Evolutionary conservation across 1,140 invertebrate genomes (phyloP), one percentile per base, ranked within the genome.

Genomic region (Andricus grossulariae): DNA sequence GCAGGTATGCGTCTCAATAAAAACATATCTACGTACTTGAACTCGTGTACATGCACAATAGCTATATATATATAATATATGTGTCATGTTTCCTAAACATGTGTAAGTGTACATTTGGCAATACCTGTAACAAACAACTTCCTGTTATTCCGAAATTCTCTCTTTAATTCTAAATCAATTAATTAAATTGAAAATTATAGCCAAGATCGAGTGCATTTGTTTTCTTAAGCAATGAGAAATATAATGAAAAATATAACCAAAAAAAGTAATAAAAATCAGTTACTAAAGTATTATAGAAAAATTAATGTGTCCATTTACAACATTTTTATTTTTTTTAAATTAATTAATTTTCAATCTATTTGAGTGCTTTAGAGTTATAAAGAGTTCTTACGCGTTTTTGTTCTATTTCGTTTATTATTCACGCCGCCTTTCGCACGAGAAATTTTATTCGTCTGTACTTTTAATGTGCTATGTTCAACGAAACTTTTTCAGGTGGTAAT

Each of bases 41-140:
- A 77, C 82, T 82, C 66, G 74, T 83, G 70, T 84, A 84, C 78
- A 76, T 84, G 82, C 82, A 84, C 82, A 82, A 82, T 82, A 83
- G 80, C 54, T 49, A 73, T 71, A 82, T 52, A 82, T 50, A 79
- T 49, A 74, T 80, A 74, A 78, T 80, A 81, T 83, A 75, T 83
- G 82, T 76, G 76, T 83, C 80, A 66, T 66, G 60, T 45, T 66
- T 45, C 15, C 60, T n/a, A 39, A 66, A 66, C 60, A 66, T 66
- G 25, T 66, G n/a, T 60, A 66, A 39, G 21, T 66, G 60, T 66
- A 66, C 32, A 66, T 66, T 66, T 66, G 60, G 60, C 83, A 81
- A 85, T 84, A 83, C 74, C 25, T 70, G 60, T 83, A 79, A 83
- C 49, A 73, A 83, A 79, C 39, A 45, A 66, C 16, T 32, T 15